A percentile compares a stretch with the other conserved stretches of the same genome.
phyloP scores from a whole-genome alignment of 2,113 vertebrate species.

The Eonycteris spelaea region DNA sequence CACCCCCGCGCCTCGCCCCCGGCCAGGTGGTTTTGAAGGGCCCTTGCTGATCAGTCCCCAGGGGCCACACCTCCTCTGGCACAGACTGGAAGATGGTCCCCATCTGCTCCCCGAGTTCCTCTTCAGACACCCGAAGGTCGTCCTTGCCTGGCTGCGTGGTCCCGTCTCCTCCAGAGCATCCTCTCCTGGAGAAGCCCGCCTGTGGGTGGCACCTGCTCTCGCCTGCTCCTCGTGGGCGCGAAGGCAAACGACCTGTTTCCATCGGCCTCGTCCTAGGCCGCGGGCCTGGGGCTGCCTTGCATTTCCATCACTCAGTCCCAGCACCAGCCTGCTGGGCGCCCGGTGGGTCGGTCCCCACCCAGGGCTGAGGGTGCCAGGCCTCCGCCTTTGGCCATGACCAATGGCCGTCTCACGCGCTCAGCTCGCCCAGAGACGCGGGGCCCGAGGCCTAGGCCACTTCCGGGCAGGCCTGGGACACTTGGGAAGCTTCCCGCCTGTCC shows the following conservation, averaged over 20 bases:
- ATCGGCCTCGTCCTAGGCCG: background rate
- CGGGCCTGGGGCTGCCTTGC: no score
- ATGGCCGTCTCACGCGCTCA: no score
- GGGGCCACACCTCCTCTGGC: constrained; percentile 42
- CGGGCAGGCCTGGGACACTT: background rate
- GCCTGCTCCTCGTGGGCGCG: background rate
- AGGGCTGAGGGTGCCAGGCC: no score
- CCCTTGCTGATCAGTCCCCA: constrained; percentile 48
- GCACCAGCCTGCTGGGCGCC: background rate
- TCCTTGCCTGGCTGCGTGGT: constrained; percentile 44
- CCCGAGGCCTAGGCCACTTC: no score
- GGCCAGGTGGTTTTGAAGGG: constrained; percentile 47
- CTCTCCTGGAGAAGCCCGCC: constrained; percentile 22
- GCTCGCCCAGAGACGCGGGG: no score
- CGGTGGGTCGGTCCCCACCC: background rate
- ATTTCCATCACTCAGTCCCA: background rate
- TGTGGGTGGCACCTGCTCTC: constrained; percentile 8
- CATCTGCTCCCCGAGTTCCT: background rate
- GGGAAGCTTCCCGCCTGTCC: background rate
- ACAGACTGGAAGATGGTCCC: constrained; percentile 32
- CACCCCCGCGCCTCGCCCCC: constrained; percentile 37
- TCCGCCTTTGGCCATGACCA: no score
- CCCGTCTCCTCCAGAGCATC: background rate
- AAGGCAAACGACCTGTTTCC: constrained; percentile 17
- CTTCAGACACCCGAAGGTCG: background rate